These are phyloP conservation scores for Teleopsis dalmanni DNA, from an alignment of 1,140 invertebrate genomes.

Conservation along the genomic window DNA sequence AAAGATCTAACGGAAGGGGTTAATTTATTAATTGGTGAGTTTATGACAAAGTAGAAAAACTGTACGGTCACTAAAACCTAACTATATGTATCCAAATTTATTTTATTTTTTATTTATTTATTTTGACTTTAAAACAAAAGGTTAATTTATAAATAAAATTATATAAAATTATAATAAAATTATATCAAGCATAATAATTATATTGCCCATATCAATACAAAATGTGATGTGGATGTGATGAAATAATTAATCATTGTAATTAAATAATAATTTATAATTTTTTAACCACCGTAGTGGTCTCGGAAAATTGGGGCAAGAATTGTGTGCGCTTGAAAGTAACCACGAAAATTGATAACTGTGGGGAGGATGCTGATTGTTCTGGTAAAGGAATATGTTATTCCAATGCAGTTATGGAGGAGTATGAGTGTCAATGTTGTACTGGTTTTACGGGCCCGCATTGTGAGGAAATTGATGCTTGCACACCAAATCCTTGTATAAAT, in stretches of 20 bases:
- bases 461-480: slow-evolving; percentile 74
- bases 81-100: too few relatives aligned
- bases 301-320: slow-evolving; percentile 55
- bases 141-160: too few relatives aligned
- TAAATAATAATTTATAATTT: too few relatives aligned
- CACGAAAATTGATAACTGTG: slow-evolving; percentile 66
- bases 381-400: slow-evolving; percentile 64
- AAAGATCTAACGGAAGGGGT: slow-evolving; percentile 61
- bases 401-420: slow-evolving; percentile 66
- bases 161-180: too few relatives aligned
- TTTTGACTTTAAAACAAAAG: too few relatives aligned
- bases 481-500: slow-evolving; percentile 71
- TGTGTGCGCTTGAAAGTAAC: slow-evolving; percentile 61
- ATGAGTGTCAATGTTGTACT: slow-evolving; percentile 69
- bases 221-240: too few relatives aligned
- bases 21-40: slow-evolving; percentile 60
- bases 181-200: too few relatives aligned
- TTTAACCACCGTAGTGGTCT: slow-evolving; percentile 61
- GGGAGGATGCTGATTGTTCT: slow-evolving; percentile 61
- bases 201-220: too few relatives aligned
- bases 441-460: slow-evolving; percentile 72
- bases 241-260: too few relatives aligned
- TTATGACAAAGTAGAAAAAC: too few relatives aligned
- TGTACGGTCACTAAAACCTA: too few relatives aligned
- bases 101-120: too few relatives aligned